These are phyloP conservation scores for Polyommatus icarus DNA, from an alignment of 2,888 invertebrate species.

Conservation along the genomic window DNA sequence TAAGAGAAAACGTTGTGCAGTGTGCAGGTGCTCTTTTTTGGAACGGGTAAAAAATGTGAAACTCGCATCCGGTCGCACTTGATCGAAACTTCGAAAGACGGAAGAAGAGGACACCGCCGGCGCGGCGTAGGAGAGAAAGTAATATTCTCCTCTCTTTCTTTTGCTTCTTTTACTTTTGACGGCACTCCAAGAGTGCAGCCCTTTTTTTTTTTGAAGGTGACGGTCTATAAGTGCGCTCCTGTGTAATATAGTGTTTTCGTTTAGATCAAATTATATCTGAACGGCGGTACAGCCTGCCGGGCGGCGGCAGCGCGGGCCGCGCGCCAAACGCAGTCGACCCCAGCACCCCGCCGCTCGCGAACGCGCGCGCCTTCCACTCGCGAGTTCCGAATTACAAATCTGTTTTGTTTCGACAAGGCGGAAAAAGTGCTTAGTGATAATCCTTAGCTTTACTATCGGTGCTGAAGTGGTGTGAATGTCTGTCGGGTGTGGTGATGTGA, in stretches of 20 bases:
- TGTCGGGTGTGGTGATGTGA: slow-evolving; percentile 37
- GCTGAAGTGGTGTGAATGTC: neutral
- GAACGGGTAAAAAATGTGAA: no score
- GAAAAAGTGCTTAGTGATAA: neutral
- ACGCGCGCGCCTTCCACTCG: slow-evolving; percentile 18
- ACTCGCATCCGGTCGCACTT: no score
- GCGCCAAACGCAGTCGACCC: slow-evolving; percentile 30
- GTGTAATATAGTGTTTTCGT: neutral
- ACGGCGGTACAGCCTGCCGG: neutral
- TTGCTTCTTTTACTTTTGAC: no score
- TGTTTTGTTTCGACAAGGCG: neutral
- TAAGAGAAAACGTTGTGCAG: no score
- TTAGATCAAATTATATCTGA: neutral
- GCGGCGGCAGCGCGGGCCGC: slow-evolving; percentile 37
- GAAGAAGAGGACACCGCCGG: no score
- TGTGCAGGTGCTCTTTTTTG: no score
- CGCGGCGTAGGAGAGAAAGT: no score
- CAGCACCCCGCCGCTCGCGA: slow-evolving; percentile 23
- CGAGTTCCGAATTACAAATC: slow-evolving; percentile 8
- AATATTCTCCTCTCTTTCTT: no score
- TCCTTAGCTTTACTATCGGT: neutral
- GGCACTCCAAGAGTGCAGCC: no score
- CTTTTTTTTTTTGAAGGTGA: no score
- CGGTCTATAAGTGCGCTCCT: neutral
- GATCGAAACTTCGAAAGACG: no score